phyloP scores from a whole-genome alignment of 2,888 invertebrate genomes.

The Ligdia adustata region DNA sequence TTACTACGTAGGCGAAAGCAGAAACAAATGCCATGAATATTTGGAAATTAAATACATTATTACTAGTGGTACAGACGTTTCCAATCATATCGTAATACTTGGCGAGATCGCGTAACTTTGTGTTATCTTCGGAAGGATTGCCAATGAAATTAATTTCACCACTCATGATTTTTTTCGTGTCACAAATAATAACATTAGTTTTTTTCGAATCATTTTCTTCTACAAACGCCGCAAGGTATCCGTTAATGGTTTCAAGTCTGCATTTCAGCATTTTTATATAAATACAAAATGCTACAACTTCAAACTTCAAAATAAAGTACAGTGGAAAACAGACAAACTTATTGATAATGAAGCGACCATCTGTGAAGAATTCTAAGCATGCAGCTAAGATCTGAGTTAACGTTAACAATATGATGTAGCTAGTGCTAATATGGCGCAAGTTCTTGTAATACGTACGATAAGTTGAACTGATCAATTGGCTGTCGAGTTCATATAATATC shows the following conservation, averaged over 20 bases:
- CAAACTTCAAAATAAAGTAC: constrained; percentile 50
- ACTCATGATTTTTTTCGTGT: constrained; percentile 22
- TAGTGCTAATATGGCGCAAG: constrained; percentile 31
- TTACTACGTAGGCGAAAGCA: constrained; percentile 54
- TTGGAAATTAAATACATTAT: constrained; percentile 57
- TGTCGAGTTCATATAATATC: constrained; percentile 18
- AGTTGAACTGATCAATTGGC: constrained; percentile 10
- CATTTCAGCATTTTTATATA: constrained; percentile 47
- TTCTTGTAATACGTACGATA: constrained; percentile 24
- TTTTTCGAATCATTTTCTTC: constrained; percentile 39
- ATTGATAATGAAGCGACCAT: no score
- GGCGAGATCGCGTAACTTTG: constrained; percentile 54
- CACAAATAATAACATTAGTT: no score
- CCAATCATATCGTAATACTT: constrained; percentile 54
- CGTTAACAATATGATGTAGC: constrained; percentile 19
- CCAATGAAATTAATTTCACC: constrained; percentile 45
- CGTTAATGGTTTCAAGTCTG: constrained; percentile 53
- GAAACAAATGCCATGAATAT: constrained; percentile 58
- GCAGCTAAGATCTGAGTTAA: not conserved
- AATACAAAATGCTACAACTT: constrained; percentile 51
- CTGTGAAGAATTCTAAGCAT: no score
- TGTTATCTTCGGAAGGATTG: constrained; percentile 40
- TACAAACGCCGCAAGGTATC: constrained; percentile 48
- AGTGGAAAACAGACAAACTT: constrained; percentile 37
- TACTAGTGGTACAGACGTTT: constrained; percentile 49